Evolutionary conservation across 1,140 invertebrate genomes (phyloP), one percentile per base, ranked within the genome.

Genomic region (Drosophila mayri): DNA sequence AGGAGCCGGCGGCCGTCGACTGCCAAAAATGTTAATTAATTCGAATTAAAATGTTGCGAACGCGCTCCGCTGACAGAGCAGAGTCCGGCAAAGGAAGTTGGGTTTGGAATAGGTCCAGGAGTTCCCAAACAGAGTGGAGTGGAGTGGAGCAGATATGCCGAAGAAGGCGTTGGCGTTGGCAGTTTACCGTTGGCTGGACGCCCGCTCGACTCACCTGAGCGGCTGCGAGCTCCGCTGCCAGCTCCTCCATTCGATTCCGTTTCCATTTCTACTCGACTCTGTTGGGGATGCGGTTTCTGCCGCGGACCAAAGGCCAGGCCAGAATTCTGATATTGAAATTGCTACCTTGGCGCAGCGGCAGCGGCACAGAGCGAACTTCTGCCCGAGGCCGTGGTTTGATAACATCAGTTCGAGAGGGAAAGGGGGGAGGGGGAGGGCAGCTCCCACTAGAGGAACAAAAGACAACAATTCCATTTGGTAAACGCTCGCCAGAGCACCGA

Each of bases 381-480:
- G 84, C 83, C 84, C 41, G 60, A 71, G 83, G 83, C 84, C 28
- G 30, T 44, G 79, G 44, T 62, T 71, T 87, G 83, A 87, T 87
- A 87, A 87, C 70, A 87, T 87, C 83, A 74, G 76, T 47, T 65
- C 57, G 59, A 71, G 44, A 41, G 43, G 57, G 47, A 35, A 52
- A 66, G 18, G 55, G 38, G n/a, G 12, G 43, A 6, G 38, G 46
- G 20, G n/a, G 32, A 16, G 28, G 30, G 62, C 46, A 72, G 72
- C 79, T 77, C 79, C 79, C 83, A 88, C 79, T 58, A 54, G 22
- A 87, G 37, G 63, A 76, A 81, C 67, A 81, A 86, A 87, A 87
- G 82, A 86, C 82, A 87, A 82, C 83, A 88, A 87, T 87, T 87
- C 83, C 84, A 87, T 87, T 87, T 83, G 83, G 83, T 88, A 87